Percentiles rank a stretch among this genome's conserved stretches.
phyloP scores from a whole-genome alignment of 1,140 invertebrate species.

The Charaxes varanes region DNA sequence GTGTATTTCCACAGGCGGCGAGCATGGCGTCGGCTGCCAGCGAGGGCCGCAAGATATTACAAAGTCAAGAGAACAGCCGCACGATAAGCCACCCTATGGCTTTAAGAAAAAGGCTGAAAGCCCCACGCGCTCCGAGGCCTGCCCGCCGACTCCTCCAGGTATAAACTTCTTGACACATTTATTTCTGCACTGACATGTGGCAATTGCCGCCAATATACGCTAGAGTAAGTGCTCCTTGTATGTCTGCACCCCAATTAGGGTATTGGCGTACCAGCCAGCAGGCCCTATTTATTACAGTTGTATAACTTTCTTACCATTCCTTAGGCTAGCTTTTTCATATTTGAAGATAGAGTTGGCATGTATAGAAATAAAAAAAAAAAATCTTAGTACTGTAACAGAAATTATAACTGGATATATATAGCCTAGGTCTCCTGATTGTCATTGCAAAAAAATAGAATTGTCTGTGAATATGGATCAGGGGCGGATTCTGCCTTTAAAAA shows the following conservation, averaged over 20 bases:
- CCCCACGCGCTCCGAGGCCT: conserved; percentile 43
- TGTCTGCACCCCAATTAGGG: conserved; percentile 11
- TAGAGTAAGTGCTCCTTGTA: conserved; percentile 4
- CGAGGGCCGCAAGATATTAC: conserved; percentile 55
- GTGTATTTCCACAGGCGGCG: conserved; percentile 49
- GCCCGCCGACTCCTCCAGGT: conserved; percentile 59
- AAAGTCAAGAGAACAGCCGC: conserved; percentile 49
- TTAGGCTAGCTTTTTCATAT: no score
- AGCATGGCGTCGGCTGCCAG: conserved; percentile 62
- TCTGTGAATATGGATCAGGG: no score
- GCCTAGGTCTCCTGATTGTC: no score
- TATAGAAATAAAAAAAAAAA: no score
- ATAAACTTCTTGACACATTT: conserved; percentile 34
- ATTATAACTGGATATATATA: no score
- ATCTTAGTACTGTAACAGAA: no score
- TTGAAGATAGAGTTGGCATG: no score
- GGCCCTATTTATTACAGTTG: no score
- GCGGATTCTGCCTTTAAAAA: no score
- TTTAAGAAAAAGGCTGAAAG: conserved; percentile 46
- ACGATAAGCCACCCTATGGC: conserved; percentile 61
- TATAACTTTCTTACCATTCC: no score
- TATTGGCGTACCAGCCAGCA: no score
- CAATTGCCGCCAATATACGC: conserved; percentile 23
- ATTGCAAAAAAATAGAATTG: no score
- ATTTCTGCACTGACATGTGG: conserved; percentile 27